Evolutionary conservation across 1,140 invertebrate genomes (phyloP).

Genomic region (Zaprionus ghesquierei): DNA sequence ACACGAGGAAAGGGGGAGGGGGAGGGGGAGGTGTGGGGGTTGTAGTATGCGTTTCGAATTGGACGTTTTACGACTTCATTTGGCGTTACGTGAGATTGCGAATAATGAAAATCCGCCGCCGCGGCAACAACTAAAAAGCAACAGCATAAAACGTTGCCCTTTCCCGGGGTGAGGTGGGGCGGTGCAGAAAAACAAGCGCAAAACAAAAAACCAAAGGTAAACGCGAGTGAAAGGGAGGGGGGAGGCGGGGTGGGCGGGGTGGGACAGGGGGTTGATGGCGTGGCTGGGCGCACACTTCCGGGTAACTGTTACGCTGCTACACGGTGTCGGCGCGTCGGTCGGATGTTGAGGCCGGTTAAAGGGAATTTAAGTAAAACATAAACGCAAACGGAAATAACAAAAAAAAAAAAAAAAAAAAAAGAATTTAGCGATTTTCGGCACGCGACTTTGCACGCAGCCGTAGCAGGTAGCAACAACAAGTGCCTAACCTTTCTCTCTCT

Average conservation of each 20-base stretch:
- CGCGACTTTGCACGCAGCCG: conserved; percentile 63
- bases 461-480: conserved; percentile 31
- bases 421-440: conserved; percentile 69
- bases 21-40: not conserved
- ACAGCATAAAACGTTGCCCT: conserved; percentile 52
- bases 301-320: conserved; percentile 2
- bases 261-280: not conserved
- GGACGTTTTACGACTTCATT: conserved; percentile 75
- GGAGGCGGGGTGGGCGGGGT: too few relatives aligned
- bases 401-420: conserved; percentile 65
- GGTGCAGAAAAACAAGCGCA: conserved; percentile 31
- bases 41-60: conserved; percentile 9
- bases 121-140: conserved; percentile 57
- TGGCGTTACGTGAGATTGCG: conserved; percentile 73
- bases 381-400: conserved; percentile 75
- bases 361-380: conserved; percentile 79
- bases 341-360: conserved; percentile 77
- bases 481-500: not conserved
- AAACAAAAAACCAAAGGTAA: not conserved
- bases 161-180: conserved; percentile 7
- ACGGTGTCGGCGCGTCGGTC: conserved; percentile 22
- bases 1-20: too few relatives aligned
- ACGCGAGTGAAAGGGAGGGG: not conserved
- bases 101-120: conserved; percentile 66
- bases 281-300: conserved; percentile 16